phyloP scores from a whole-genome alignment of 2,797 vertebrate species.

The Sitta carolinensis region DNA sequence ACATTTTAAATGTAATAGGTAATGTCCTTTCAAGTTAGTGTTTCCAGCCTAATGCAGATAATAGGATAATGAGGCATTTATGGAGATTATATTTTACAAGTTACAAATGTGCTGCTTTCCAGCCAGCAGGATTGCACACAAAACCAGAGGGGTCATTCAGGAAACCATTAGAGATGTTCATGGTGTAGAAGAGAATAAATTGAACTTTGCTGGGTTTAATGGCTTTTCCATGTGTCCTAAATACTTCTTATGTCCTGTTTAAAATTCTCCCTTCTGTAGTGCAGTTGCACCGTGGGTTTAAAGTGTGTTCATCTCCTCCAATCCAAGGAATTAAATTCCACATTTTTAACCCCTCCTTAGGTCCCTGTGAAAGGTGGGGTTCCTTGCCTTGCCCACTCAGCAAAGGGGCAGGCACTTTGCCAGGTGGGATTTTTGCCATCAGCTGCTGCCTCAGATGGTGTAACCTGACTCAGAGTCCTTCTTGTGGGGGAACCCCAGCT shows the following conservation, averaged over 20 bases:
- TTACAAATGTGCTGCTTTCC: neutral
- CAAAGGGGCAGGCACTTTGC: neutral
- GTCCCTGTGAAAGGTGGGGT: neutral
- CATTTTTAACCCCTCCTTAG: neutral
- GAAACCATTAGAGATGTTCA: neutral
- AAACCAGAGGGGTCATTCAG: neutral
- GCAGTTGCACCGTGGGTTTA: neutral
- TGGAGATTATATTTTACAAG: slow-evolving; percentile 7
- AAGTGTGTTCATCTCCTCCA: neutral
- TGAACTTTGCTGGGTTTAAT: neutral
- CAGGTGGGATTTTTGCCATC: neutral
- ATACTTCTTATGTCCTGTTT: neutral
- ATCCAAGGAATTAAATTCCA: neutral
- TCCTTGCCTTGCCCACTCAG: neutral
- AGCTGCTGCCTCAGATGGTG: neutral
- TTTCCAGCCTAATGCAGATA: neutral
- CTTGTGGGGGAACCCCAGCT: neutral
- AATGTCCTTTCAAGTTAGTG: neutral
- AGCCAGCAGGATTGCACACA: neutral
- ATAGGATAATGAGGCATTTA: slow-evolving; percentile 29
- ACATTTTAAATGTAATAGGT: neutral
- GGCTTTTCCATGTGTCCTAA: neutral
- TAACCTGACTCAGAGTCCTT: neutral
- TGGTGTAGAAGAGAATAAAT: neutral
- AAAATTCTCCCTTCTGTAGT: neutral